phyloP scores from a whole-genome alignment of 2,888 invertebrate species.

The Drosophila formosana region DNA sequence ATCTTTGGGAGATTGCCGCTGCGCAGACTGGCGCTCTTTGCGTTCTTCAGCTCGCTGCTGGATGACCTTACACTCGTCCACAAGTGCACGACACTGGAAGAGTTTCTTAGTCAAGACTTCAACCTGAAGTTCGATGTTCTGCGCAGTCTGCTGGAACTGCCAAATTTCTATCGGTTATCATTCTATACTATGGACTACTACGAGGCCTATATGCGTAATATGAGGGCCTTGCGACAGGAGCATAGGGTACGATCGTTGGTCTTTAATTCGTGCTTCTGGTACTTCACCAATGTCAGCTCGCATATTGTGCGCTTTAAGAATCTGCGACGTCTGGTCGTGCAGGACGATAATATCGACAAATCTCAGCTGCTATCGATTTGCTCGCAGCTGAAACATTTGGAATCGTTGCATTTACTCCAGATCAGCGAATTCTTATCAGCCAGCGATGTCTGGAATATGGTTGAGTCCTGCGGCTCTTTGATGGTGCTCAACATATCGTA shows the following conservation, averaged over 20 bases:
- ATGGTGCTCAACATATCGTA: conserved; percentile 6
- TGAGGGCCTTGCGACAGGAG: neutral
- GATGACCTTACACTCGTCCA: conserved; percentile 8
- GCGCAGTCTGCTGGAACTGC: neutral
- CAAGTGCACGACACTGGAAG: conserved; percentile 5
- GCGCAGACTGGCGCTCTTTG: conserved; percentile 4
- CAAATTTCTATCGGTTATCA: conserved; percentile 3
- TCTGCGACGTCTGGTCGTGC: conserved; percentile 7
- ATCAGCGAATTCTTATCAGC: neutral
- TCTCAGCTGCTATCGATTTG: neutral
- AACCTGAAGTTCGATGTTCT: neutral
- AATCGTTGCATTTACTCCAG: conserved; percentile 5
- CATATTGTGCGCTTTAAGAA: conserved; percentile 1
- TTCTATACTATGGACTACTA: neutral
- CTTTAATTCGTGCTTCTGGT: neutral
- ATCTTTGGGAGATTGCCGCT: conserved; percentile 8
- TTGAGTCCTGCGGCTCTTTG: neutral
- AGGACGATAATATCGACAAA: neutral
- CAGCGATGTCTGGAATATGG: conserved; percentile 2
- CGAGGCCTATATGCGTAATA: neutral
- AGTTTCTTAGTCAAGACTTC: neutral
- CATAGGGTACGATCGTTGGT: neutral
- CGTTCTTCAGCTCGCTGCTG: neutral
- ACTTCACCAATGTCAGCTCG: neutral
- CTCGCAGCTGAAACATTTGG: conserved; percentile 2